phyloP scores from a whole-genome alignment of 2,113 vertebrate genomes.

The Zingel zingel region DNA sequence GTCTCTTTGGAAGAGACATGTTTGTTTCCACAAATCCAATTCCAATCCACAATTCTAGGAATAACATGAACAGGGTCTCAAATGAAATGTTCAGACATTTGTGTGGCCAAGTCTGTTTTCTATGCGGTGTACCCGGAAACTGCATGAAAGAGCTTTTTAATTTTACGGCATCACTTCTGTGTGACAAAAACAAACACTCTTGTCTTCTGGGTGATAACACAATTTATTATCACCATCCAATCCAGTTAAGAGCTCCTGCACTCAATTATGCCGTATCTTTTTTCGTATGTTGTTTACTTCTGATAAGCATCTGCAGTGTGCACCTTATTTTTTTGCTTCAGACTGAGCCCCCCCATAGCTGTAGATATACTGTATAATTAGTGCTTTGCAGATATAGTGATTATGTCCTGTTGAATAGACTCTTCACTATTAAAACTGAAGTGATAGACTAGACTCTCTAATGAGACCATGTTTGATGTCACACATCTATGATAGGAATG shows the following conservation, averaged over 20 bases:
- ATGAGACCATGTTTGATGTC: slow-evolving; percentile 51
- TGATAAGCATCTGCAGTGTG: slow-evolving; percentile 44
- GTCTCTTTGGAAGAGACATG: slow-evolving; percentile 29
- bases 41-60: slow-evolving; percentile 20
- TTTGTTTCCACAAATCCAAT: slow-evolving; percentile 38
- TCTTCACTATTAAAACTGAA: slow-evolving; percentile 37
- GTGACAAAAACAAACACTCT: background rate
- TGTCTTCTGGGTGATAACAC: slow-evolving; percentile 26
- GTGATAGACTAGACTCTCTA: slow-evolving; percentile 22
- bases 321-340: slow-evolving; percentile 18
- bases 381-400: slow-evolving; percentile 35
- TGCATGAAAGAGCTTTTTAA: slow-evolving; percentile 20
- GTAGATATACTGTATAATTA: slow-evolving; percentile 43
- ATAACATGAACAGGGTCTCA: background rate
- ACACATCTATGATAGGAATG: slow-evolving; percentile 30
- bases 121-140: slow-evolving; percentile 1
- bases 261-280: slow-evolving; percentile 5
- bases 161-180: slow-evolving; percentile 7
- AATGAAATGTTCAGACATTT: background rate
- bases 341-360: background rate
- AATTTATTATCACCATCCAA: slow-evolving; percentile 26
- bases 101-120: background rate
- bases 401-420: slow-evolving; percentile 35
- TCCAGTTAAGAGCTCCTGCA: slow-evolving; percentile 14
- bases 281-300: slow-evolving; percentile 29